Evolutionary conservation across 1,140 invertebrate genomes (phyloP).

Genomic region (Palaemon carinicauda): DNA sequence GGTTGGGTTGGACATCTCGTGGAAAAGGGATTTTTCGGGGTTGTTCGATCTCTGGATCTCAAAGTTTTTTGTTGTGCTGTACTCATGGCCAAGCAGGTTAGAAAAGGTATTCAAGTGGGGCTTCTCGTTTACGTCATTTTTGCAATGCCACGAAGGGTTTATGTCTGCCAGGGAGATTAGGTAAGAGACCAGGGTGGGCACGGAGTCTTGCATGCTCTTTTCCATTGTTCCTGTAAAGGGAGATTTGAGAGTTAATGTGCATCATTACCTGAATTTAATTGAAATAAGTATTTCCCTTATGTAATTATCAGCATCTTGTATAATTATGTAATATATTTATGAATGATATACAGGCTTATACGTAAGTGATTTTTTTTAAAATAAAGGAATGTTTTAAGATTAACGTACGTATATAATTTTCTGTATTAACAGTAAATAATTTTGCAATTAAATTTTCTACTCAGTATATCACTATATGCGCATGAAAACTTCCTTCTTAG

Average conservation of each 20-base stretch:
- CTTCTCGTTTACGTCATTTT: neutral
- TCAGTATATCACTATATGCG: too few species aligned
- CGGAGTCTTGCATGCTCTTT: neutral
- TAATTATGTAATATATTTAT: too few species aligned
- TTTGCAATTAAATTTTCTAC: too few species aligned
- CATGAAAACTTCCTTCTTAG: too few species aligned
- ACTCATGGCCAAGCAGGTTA: neutral
- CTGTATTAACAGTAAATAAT: too few species aligned
- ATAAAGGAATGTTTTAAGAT: too few species aligned
- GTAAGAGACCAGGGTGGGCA: slow-evolving; percentile 12
- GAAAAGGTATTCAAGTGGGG: neutral
- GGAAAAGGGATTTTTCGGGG: neutral
- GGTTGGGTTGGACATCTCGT: neutral
- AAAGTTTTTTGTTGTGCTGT: neutral
- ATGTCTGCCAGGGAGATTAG: neutral
- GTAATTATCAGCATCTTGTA: too few species aligned
- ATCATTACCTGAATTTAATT: neutral
- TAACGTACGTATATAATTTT: too few species aligned
- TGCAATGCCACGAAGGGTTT: neutral
- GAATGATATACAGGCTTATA: too few species aligned
- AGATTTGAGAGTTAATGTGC: neutral
- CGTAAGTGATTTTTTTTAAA: too few species aligned
- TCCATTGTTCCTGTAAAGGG: neutral
- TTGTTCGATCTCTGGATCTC: neutral
- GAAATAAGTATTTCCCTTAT: too few species aligned